Evolutionary conservation across 2,113 vertebrate genomes (phyloP).

Genomic region (Pavo muticus): DNA sequence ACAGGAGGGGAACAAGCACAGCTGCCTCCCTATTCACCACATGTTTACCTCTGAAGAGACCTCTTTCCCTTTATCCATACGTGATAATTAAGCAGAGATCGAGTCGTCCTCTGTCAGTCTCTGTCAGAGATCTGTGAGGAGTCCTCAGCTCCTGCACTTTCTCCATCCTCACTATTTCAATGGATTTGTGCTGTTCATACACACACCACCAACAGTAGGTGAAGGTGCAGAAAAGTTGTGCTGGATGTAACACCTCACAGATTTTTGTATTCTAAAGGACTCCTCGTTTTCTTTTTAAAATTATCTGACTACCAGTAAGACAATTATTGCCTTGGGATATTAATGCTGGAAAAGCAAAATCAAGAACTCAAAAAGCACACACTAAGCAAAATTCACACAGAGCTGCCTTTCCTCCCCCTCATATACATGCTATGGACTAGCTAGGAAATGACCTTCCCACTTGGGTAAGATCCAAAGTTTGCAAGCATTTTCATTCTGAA

Average conservation of each 20-base stretch:
- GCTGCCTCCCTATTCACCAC: accelerated
- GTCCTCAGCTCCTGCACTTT: not conserved
- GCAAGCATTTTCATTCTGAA: not conserved
- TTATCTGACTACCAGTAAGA: not conserved
- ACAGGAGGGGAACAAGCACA: not conserved
- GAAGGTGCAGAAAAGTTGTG: not conserved
- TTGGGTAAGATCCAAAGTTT: not conserved
- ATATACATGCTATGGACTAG: not conserved
- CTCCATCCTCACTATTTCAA: not conserved
- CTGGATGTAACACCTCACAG: not conserved
- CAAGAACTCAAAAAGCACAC: not conserved
- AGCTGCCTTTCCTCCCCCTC: not conserved
- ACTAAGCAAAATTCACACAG: not conserved
- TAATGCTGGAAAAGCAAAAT: not conserved
- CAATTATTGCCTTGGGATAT: not conserved
- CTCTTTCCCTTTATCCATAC: not conserved
- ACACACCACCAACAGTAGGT: accelerated
- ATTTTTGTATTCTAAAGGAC: not conserved
- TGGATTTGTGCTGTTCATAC: not conserved
- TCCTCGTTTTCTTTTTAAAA: not conserved
- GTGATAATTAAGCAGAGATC: not conserved
- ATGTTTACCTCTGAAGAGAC: accelerated
- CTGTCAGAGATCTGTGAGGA: too few species aligned
- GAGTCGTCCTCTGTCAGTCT: not conserved
- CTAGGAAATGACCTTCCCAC: not conserved